Evolutionary conservation across 2,797 vertebrate genomes (phyloP).

Genomic region (Poecilia velifera): DNA sequence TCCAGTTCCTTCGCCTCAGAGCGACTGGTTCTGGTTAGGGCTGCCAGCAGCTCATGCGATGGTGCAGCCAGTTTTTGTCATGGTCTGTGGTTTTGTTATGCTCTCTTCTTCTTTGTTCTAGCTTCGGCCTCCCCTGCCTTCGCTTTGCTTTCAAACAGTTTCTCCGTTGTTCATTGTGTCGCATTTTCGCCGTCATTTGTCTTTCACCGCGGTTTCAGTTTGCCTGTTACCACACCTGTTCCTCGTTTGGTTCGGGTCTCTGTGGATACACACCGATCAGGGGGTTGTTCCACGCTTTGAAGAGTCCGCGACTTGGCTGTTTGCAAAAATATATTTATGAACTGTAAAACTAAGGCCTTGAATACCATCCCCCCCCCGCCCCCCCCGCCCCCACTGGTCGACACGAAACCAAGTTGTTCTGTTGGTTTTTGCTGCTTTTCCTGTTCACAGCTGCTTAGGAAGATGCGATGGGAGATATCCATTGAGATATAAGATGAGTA

Average conservation of each 20-base stretch:
- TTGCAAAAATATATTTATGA: not conserved
- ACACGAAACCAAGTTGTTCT: not conserved
- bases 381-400: no score
- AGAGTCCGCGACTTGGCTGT: not conserved
- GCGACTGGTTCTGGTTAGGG: constrained; percentile 15
- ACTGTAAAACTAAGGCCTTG: not conserved
- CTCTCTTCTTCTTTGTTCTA: constrained; percentile 6
- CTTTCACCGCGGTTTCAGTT: constrained; percentile 7
- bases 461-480: not conserved
- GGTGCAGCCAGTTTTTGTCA: constrained; percentile 5
- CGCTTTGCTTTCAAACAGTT: constrained; percentile 8
- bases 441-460: not conserved
- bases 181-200: not conserved
- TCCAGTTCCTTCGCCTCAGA: constrained; percentile 38
- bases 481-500: not conserved
- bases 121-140: not conserved
- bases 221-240: not conserved
- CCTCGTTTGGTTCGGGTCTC: not conserved
- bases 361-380: not conserved
- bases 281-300: not conserved
- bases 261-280: not conserved
- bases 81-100: constrained; percentile 5
- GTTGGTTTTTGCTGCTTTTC: not conserved
- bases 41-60: constrained; percentile 6
- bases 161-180: not conserved